A percentile compares a stretch with the other conserved stretches of the same genome.
Conservation (phyloP, 1,140 invertebrate genomes). For the Nasonia longicornis region DNA sequence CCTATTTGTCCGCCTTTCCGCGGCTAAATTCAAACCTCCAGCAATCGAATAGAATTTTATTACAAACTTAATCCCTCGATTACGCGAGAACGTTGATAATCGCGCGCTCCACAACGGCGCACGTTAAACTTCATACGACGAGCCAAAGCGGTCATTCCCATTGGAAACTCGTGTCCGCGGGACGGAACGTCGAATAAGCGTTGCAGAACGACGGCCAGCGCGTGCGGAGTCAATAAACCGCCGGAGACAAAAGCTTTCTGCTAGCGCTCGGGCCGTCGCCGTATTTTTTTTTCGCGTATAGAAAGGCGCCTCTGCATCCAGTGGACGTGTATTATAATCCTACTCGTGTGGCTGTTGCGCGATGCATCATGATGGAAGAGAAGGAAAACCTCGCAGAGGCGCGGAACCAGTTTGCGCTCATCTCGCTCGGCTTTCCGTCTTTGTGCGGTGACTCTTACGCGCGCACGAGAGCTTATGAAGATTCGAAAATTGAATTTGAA, state of each 20-base stretch:
- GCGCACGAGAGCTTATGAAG: background rate
- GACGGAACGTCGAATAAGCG: background rate
- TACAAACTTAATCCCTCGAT: background rate
- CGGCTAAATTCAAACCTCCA: background rate
- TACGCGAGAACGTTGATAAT: background rate
- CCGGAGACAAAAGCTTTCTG: slow-evolving; percentile 14
- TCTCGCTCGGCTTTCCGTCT: background rate
- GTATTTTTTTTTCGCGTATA: background rate
- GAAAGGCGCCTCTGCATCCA: background rate
- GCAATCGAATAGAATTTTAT: background rate
- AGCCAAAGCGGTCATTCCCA: background rate
- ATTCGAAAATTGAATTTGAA: background rate
- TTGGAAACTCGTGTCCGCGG: background rate
- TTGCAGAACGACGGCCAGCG: background rate
- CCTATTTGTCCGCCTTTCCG: background rate
- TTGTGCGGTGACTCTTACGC: background rate
- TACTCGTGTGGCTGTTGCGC: background rate
- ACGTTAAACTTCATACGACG: background rate
- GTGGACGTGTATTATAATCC: background rate
- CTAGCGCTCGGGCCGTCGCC: background rate
- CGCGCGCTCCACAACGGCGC: background rate
- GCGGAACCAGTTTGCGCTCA: background rate
- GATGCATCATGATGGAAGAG: background rate
- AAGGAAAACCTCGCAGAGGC: background rate
- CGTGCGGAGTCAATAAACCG: slow-evolving; percentile 25